A percentile compares a stretch with the other conserved stretches of the same genome.
These are phyloP conservation scores for Marmota monax DNA, from an alignment of 2,113 vertebrate genomes.

Conservation along the genomic window DNA sequence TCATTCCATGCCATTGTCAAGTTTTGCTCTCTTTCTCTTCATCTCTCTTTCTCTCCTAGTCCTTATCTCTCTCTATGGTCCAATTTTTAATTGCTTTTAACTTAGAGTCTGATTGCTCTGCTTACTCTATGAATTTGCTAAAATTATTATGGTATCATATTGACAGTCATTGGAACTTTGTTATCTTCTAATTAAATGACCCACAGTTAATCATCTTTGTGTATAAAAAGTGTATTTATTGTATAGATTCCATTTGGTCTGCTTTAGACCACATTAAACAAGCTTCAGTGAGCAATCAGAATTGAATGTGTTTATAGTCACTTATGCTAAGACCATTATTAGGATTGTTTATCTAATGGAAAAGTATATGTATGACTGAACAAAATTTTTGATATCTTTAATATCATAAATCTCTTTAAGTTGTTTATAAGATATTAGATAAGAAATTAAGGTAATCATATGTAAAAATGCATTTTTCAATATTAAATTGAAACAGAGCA, in stretches of 20 bases:
- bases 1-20: neutral
- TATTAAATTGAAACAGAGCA: neutral
- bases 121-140: neutral
- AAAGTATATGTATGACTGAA: neutral
- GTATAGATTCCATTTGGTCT: neutral
- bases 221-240: neutral
- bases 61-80: neutral
- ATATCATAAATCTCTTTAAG: neutral
- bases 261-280: neutral
- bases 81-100: neutral
- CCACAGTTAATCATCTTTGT: neutral
- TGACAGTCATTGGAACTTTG: neutral
- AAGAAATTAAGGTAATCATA: neutral
- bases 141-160: neutral
- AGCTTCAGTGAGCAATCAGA: neutral
- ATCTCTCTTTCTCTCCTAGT: neutral
- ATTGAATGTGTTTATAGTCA: neutral
- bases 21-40: neutral
- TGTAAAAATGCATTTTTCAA: neutral
- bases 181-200: neutral
- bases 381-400: neutral
- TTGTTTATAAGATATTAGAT: neutral
- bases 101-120: neutral
- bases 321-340: neutral
- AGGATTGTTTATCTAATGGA: neutral